phyloP scores from a whole-genome alignment of 2,797 vertebrate species.

The Tenualosa thibaudeaui region DNA sequence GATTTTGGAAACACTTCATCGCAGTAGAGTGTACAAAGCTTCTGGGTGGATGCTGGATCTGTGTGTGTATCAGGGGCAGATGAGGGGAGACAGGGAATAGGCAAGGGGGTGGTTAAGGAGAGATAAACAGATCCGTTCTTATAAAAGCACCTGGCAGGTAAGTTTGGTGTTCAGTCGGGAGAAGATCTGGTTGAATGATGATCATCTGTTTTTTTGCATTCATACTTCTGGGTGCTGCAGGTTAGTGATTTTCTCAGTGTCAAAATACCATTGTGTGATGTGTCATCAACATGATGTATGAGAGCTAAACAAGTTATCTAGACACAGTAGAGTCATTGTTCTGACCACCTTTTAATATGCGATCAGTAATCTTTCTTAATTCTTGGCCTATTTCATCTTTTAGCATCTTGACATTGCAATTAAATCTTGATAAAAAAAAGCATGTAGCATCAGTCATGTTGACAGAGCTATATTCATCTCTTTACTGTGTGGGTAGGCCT shows the following conservation, averaged over 20 bases:
- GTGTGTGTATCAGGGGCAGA: background rate
- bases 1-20: too few species aligned
- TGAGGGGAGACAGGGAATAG: background rate
- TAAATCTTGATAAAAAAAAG: too few species aligned
- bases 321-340: background rate
- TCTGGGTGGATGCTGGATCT: background rate
- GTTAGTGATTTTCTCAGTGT: conserved; percentile 51
- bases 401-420: background rate
- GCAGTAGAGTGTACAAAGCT: too few species aligned
- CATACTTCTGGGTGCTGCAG: conserved; percentile 67
- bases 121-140: conserved; percentile 40
- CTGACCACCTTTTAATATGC: background rate
- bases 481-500: background rate
- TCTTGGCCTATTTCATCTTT: background rate
- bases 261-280: background rate
- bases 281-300: background rate
- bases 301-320: too few species aligned
- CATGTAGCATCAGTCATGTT: background rate
- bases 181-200: conserved; percentile 47
- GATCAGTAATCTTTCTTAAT: too few species aligned
- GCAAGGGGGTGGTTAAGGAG: background rate
- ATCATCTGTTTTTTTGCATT: conserved; percentile 68
- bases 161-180: conserved; percentile 50
- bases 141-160: conserved; percentile 61
- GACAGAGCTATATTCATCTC: background rate